Conservation (phyloP, 2,797 vertebrate species). For the Chiroxiphia lanceolata region DNA sequence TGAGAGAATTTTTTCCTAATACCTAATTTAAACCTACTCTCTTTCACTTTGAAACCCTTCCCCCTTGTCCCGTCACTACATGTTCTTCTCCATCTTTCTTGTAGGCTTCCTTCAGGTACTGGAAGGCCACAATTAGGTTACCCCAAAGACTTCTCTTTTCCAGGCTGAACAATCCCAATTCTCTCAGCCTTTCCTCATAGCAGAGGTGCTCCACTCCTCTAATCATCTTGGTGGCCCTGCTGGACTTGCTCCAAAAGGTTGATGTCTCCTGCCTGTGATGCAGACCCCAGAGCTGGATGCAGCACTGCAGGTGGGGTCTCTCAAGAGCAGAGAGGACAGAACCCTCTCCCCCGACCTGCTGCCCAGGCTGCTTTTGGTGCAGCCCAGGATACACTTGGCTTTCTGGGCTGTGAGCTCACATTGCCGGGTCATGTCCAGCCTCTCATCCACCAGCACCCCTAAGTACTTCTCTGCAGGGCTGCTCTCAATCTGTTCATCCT, state of each 20-base stretch:
- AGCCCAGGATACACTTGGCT: background rate
- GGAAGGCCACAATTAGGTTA: background rate
- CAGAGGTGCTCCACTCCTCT: background rate
- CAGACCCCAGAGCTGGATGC: background rate
- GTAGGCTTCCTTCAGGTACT: background rate
- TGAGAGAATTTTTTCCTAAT: background rate
- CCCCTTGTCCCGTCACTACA: background rate
- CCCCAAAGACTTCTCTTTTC: background rate
- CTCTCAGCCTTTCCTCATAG: background rate
- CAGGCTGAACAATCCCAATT: background rate
- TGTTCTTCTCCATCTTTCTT: background rate
- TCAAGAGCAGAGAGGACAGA: background rate
- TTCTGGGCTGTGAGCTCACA: background rate
- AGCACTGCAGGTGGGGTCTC: background rate
- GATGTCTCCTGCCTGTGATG: background rate
- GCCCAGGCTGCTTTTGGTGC: accelerated
- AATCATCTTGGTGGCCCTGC: background rate
- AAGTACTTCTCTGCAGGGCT: background rate
- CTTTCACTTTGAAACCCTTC: background rate
- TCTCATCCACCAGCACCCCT: background rate
- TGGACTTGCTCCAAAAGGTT: background rate
- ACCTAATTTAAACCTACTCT: background rate
- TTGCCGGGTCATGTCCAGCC: background rate
- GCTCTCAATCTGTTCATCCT: background rate
- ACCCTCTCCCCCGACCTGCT: background rate